Percentiles rank a stretch among this genome's conserved stretches.
These are phyloP conservation scores for Leptinotarsa undecemlineata DNA, from an alignment of 1,140 invertebrate genomes.

Conservation along the genomic window DNA sequence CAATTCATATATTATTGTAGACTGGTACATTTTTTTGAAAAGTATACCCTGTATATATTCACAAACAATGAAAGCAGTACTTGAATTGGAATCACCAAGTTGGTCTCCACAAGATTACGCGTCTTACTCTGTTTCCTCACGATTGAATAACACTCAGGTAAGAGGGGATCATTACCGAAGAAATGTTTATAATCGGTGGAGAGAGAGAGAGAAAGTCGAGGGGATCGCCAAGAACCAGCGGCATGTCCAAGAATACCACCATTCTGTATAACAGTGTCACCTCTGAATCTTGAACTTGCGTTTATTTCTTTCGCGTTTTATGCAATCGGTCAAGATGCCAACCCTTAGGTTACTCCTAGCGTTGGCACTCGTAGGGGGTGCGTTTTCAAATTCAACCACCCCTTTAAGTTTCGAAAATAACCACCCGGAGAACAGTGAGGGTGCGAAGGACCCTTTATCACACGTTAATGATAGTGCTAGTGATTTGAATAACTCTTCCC, in stretches of 20 bases:
- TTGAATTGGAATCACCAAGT: neutral
- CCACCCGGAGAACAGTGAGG: slow-evolving; percentile 41
- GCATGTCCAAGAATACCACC: neutral
- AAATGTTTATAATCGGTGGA: slow-evolving; percentile 35
- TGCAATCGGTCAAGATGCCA: neutral
- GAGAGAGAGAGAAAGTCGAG: slow-evolving; percentile 39
- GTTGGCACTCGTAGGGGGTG: neutral
- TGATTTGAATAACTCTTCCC: slow-evolving; percentile 41
- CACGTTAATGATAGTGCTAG: slow-evolving; percentile 36
- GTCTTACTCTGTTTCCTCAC: slow-evolving; percentile 9
- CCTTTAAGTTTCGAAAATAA: slow-evolving; percentile 12
- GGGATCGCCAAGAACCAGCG: neutral
- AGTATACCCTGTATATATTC: neutral
- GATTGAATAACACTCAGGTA: slow-evolving; percentile 21
- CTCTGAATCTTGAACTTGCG: slow-evolving; percentile 23
- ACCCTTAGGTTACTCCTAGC: slow-evolving; percentile 5
- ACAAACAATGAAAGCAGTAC: slow-evolving; percentile 5
- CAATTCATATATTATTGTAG: no score
- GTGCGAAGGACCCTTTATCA: slow-evolving; percentile 39
- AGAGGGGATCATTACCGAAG: slow-evolving; percentile 40
- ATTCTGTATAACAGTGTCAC: neutral
- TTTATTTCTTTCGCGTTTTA: neutral
- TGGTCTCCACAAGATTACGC: neutral
- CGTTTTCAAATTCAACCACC: neutral
- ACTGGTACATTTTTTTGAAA: neutral